Percentiles rank a stretch among this genome's conserved stretches.
Evolutionary conservation across 2,113 vertebrate genomes (phyloP).

Genomic region (Paracanthobrama guichenoti): DNA sequence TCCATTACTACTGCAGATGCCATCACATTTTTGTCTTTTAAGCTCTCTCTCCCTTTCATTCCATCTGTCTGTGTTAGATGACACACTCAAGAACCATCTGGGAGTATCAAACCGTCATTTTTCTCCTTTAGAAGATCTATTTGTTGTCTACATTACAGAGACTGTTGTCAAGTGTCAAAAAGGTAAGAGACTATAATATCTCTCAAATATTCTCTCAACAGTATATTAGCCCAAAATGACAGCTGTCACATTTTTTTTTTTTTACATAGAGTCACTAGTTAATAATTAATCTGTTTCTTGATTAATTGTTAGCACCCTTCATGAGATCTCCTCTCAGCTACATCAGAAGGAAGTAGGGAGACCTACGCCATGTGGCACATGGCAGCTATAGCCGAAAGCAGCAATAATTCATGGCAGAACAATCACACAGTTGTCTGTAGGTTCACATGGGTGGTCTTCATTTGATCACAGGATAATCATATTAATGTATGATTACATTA

Average conservation of each 20-base stretch:
- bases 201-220: background rate
- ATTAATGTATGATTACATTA: background rate
- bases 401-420: background rate
- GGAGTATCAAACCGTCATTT: background rate
- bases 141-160: background rate
- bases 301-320: background rate
- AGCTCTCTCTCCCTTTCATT: background rate
- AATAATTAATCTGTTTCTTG: constrained; percentile 23
- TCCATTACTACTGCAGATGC: background rate
- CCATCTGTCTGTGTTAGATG: constrained; percentile 10
- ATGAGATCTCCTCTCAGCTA: background rate
- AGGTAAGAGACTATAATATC: constrained; percentile 15
- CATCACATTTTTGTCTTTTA: background rate
- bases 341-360: constrained; percentile 4
- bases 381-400: background rate
- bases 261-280: background rate
- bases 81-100: background rate
- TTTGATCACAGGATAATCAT: background rate
- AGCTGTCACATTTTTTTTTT: no score
- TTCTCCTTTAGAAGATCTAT: background rate
- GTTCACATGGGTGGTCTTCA: background rate
- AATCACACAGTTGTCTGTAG: background rate
- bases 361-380: constrained; percentile 11
- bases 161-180: constrained; percentile 6
- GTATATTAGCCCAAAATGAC: background rate